phyloP scores from a whole-genome alignment of 2,797 vertebrate species.

The Petrocephalus schoutedeni region DNA sequence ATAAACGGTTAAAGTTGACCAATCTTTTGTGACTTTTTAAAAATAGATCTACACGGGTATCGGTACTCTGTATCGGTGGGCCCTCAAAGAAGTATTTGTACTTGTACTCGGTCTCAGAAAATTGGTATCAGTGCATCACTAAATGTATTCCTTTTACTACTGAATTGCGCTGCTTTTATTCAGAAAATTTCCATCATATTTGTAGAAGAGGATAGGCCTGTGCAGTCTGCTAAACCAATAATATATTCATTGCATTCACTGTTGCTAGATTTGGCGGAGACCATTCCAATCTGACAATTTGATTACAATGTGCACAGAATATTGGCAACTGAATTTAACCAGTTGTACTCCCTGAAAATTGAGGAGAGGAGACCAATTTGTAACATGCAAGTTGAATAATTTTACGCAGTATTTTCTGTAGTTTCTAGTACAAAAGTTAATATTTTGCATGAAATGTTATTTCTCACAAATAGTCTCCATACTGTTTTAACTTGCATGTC shows the following conservation, averaged over 20 bases:
- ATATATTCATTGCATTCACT: not conserved
- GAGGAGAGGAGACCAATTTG: not conserved
- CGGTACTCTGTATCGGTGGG: too few relatives aligned
- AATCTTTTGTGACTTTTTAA: too few relatives aligned
- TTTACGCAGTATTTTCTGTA: not conserved
- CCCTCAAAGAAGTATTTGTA: too few relatives aligned
- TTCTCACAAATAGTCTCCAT: not conserved
- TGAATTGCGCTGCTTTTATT: not conserved
- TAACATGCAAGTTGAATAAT: not conserved
- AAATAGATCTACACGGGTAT: too few relatives aligned
- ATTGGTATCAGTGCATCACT: too few relatives aligned
- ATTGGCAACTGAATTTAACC: not conserved
- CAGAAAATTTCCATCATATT: not conserved
- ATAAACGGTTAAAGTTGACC: too few relatives aligned
- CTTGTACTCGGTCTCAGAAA: too few relatives aligned
- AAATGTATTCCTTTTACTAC: not conserved
- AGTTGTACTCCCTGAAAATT: not conserved
- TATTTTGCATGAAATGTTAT: not conserved
- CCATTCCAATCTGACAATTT: not conserved
- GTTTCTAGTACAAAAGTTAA: not conserved
- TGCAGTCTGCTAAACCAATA: not conserved
- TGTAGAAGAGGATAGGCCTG: not conserved
- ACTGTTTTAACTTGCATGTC: not conserved
- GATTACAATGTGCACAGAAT: not conserved
- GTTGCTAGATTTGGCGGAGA: not conserved